A percentile compares a stretch with the other conserved stretches of the same genome.
Evolutionary conservation across 2,113 vertebrate genomes (phyloP).

Genomic region (Tupaia tana): DNA sequence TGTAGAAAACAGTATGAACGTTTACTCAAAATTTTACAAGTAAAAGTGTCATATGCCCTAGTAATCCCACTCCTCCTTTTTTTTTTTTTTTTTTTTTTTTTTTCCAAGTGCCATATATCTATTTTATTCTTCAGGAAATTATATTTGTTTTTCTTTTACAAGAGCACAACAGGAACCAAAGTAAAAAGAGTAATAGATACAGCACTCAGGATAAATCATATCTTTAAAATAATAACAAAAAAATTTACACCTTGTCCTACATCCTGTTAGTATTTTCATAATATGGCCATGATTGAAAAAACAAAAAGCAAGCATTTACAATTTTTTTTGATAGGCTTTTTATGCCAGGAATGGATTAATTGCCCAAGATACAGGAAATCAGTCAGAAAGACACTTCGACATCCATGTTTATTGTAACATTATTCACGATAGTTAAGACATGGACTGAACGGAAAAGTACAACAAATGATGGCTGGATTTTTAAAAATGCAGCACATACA

Average conservation of each 20-base stretch:
- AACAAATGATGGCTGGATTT: too few relatives aligned
- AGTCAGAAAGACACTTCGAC: too few relatives aligned
- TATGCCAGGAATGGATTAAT: constrained; percentile 87
- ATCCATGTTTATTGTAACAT: too few relatives aligned
- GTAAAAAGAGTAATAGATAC: constrained; percentile 92
- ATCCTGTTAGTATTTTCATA: constrained; percentile 91
- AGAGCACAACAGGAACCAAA: constrained; percentile 93
- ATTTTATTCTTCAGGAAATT: constrained; percentile 91
- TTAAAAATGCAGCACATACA: too few relatives aligned
- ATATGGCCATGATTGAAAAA: constrained; percentile 90
- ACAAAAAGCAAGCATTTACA: constrained; percentile 91
- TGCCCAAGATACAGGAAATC: too few relatives aligned
- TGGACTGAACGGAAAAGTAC: too few relatives aligned
- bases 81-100: too few relatives aligned
- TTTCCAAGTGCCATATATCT: constrained; percentile 92
- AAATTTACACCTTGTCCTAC: constrained; percentile 91
- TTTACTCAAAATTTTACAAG: too few relatives aligned
- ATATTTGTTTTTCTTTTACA: constrained; percentile 92
- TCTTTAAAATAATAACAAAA: constrained; percentile 91
- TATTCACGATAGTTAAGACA: too few relatives aligned
- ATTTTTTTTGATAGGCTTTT: constrained; percentile 88
- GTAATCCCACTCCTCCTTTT: too few relatives aligned
- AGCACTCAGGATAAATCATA: constrained; percentile 92
- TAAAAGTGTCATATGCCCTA: too few relatives aligned
- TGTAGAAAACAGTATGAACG: too few relatives aligned